Evolutionary conservation across 2,113 vertebrate species (phyloP).

Genomic region (Eidolon helvum): DNA sequence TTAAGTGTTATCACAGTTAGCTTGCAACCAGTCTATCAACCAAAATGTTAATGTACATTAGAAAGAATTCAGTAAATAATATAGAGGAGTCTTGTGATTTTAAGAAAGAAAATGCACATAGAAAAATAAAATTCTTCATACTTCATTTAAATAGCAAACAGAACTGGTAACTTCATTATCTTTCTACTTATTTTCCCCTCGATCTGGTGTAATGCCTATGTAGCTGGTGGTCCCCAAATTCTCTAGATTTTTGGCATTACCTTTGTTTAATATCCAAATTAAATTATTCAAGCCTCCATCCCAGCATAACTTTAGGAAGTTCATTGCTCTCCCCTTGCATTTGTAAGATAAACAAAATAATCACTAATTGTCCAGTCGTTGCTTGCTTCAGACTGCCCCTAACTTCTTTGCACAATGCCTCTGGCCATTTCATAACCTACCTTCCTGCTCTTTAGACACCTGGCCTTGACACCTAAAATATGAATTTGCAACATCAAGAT

Average conservation of each 20-base stretch:
- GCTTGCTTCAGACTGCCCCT: accelerated
- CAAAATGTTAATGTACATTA: not conserved
- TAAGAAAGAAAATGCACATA: not conserved
- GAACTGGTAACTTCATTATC: not conserved
- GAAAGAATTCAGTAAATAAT: not conserved
- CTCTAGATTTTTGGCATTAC: not conserved
- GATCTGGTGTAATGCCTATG: not conserved
- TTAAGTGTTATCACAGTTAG: not conserved
- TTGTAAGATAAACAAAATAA: not conserved
- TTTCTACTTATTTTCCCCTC: not conserved
- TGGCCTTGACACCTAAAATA: not conserved
- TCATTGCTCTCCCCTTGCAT: not conserved
- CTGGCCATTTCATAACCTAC: not conserved
- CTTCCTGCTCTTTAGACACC: not conserved
- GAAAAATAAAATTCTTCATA: not conserved
- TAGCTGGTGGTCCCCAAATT: not conserved
- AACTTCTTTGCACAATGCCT: not conserved
- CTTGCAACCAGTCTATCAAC: not conserved
- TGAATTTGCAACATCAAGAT: not conserved
- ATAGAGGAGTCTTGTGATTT: not conserved
- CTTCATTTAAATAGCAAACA: not conserved
- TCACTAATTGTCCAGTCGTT: not conserved
- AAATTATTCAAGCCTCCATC: not conserved
- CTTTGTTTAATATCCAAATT: not conserved
- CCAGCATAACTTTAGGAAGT: not conserved